Base-by-base conservation (phyloP, 2,113 vertebrate genomes). In the Litocranius walleri region DNA sequence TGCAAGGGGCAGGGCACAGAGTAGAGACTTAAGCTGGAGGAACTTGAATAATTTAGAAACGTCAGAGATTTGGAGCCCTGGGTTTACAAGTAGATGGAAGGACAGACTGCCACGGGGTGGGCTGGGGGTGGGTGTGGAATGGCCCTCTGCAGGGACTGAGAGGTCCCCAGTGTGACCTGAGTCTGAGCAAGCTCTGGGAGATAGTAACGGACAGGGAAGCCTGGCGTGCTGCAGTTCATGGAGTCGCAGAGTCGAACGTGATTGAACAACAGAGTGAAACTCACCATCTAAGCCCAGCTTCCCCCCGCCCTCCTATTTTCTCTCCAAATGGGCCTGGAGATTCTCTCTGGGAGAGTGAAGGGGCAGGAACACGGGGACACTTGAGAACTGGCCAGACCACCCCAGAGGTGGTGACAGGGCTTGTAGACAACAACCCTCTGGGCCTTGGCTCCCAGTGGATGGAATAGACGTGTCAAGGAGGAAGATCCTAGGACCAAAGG, bases 21-120 rank as follows among this genome's bases (percentile, higher is more conserved):
- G 50, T n/a, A 0, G 5, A 81, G 61, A 13, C 6, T 25, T 40
- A 40, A 2, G 19, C 30, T 13, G 7, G 0, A 30, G 54, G 40
- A 43, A 36, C 30, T 82, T 85, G 50, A 33, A 59, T 71, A 59
- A 71, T 54, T 85, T 36, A 40, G 52, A 93, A 56, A 85, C 56
- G 52, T 33, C 33, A 3, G 81, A 40, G 62, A 52, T 77, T 48
- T 71, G 90, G 81, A 84, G 30, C 4, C 48, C 14, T 21, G 45
- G 21, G 33, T 30, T 88, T n/a, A 74, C 11, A 52, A n/a, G 59
- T 9, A 29, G 15, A 25, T n/a, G 14, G 59, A 59, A 90, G 43
- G 61, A 21, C 2, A 80, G 36, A 54, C 3, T 33, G n/a, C 27
- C 21, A 17, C 15, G 50, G 19, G 5, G 0, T 33, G 40, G 27